Evolutionary conservation across 2,797 vertebrate species (phyloP), one percentile per base, ranked within the genome.

Genomic region (Oreonectes daqikongensis): DNA sequence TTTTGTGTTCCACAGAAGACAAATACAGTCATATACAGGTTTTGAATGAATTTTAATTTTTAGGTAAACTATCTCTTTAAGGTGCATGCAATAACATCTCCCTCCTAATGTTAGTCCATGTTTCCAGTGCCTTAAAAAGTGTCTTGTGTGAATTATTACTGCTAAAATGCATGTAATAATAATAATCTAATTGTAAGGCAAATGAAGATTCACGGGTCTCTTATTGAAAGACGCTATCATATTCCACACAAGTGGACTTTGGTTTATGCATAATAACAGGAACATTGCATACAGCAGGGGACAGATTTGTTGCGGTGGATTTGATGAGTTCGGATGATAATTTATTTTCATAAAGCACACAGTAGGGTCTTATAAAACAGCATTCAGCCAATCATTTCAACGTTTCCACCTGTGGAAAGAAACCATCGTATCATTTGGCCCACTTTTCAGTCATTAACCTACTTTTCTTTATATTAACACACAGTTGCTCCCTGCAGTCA

Each of bases 401-500:
- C n/a, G 17, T 55, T 66, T 9, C 14, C 44, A 12, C 8, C 8
- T 35, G 40, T 18, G 8, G 8, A 9, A 59, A 59, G n/a, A 60
- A 75, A 38, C 26, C 57, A 26, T 2, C 2, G 5, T 52, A 15
- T 10, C 2, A 1, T 24, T 22, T 66, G 72, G 22, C 46, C 60
- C 35, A 74, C 14, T 52, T 73, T 73, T 50, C 44, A 64, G 20
- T 14, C 32, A 65, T 60, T 76, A 28, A 76, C 65, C 74, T 26
- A 68, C 28, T 69, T 60, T 64, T 46, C 30, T 22, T 8, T 2
- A 30, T 40, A 35, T 60, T 28, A 75, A 59, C 52, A 57, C 72
- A 42, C 42, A 15, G 12, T 5, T 4, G 2, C 35, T 57, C n/a
- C 28, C 55, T 35, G 59, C 17, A 1, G 24, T 57, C 53, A 18